phyloP scores from a whole-genome alignment of 2,888 invertebrate genomes.

The Pecten maximus region DNA sequence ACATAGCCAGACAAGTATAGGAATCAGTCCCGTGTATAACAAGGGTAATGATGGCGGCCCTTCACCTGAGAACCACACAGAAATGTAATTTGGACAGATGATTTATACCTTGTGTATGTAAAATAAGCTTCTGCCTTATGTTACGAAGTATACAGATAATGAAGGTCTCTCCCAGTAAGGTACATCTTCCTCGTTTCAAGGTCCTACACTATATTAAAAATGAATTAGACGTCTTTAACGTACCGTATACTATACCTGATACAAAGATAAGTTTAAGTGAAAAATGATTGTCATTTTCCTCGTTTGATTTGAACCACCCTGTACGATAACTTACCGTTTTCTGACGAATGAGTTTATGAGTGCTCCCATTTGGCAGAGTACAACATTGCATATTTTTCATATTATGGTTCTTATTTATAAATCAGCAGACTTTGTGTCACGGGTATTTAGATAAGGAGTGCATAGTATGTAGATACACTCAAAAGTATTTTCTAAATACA shows the following conservation, averaged over 20 bases:
- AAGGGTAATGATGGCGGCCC: no score
- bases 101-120: not conserved
- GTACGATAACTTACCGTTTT: not conserved
- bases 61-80: no score
- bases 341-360: not conserved
- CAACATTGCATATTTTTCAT: no score
- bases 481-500: no score
- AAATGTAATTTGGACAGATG: not conserved
- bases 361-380: not conserved
- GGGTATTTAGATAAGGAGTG: no score
- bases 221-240: not conserved
- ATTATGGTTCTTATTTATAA: no score
- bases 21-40: no score
- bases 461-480: no score
- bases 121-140: not conserved
- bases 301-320: not conserved
- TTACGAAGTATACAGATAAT: not conserved
- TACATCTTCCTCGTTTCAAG: not conserved
- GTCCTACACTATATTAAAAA: not conserved
- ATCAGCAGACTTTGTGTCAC: no score
- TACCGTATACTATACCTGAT: not conserved
- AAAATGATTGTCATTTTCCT: not conserved
- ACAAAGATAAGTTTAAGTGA: not conserved
- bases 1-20: no score
- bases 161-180: not conserved